phyloP scores from a whole-genome alignment of 2,797 vertebrate genomes.

The Acanthopagrus latus region DNA sequence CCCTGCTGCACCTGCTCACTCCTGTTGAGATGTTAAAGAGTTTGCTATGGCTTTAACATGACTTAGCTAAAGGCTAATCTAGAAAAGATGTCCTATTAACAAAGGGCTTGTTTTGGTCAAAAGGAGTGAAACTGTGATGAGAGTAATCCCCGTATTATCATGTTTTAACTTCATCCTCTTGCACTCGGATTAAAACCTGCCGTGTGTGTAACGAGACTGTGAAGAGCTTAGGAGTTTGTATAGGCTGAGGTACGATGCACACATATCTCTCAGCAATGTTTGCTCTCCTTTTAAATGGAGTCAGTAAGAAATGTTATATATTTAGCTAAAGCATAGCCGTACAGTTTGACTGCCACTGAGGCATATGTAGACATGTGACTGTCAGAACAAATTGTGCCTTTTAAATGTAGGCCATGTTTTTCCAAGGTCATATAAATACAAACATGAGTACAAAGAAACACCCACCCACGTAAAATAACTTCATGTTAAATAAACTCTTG shows the following conservation, averaged over 20 bases:
- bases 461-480: not conserved
- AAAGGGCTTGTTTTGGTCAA: conserved; percentile 60
- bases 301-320: too few species aligned
- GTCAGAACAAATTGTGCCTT: not conserved
- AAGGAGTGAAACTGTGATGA: conserved; percentile 53
- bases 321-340: not conserved
- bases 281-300: not conserved
- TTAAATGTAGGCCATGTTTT: not conserved
- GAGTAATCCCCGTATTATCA: conserved; percentile 72
- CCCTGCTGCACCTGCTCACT: conserved; percentile 11
- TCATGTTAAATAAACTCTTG: not conserved
- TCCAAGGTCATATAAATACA: not conserved
- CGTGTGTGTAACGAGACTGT: conserved; percentile 49
- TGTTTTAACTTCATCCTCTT: conserved; percentile 61
- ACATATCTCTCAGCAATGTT: conserved; percentile 17
- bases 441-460: not conserved
- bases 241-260: conserved; percentile 20
- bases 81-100: conserved; percentile 44
- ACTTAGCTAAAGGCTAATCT: conserved; percentile 47
- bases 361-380: not conserved
- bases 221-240: conserved; percentile 57
- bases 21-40: conserved; percentile 1
- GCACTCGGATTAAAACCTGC: conserved; percentile 64
- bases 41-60: conserved; percentile 26
- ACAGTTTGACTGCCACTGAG: not conserved